Base-by-base conservation (phyloP, 1,140 invertebrate species). In the Danaus plexippus region DNA sequence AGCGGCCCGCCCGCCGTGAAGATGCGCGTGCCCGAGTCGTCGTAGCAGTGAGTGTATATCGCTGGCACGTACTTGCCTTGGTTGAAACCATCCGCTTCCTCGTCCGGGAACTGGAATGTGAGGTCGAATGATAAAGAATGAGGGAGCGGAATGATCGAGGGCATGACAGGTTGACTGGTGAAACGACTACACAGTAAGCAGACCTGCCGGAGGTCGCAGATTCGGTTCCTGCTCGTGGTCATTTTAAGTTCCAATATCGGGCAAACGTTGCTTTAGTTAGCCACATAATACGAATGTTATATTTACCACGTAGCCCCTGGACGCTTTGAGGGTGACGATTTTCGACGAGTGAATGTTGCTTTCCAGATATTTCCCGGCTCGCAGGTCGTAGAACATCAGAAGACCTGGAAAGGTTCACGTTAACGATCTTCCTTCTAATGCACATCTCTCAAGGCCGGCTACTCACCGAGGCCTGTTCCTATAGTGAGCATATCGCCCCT, bases 31-130 rank as follows among this genome's bases (percentile, higher is more conserved):
- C 96, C 96, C 50, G 93, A 95, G 63, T 92, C 91, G 86, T 99
- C 97, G 80, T 98, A 98, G 80, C 95, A 97, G 77, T 98, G 97
- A 1, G 97, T 98, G 79, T 98, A 99, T 72, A 98, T 96, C 11
- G 97, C 96, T 47, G 96, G 95, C 12, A 94, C 94, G 77, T 96
- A 95, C 80, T 95, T 95, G 1, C 94, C 91, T 67, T 95, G 93
- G 85, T 94, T 93, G 68, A 93, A 92, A 43, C 93, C 93, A 61
- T 95, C 94, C 61, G 92, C 90, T 67, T 96, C 94, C 75, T 96
- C 94, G 71, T 95, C 94, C 0, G 94, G 93, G 84, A 94, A 95
- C 93, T 95, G 56, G 9, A 46, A 56, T 48, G 1, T 1, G 9
- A 42, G 32, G 9, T 54, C 7, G 11, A 18, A 43, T 54, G 45